These are phyloP conservation scores for Alectura lathami DNA, from an alignment of 2,113 vertebrate genomes.

Conservation along the genomic window DNA sequence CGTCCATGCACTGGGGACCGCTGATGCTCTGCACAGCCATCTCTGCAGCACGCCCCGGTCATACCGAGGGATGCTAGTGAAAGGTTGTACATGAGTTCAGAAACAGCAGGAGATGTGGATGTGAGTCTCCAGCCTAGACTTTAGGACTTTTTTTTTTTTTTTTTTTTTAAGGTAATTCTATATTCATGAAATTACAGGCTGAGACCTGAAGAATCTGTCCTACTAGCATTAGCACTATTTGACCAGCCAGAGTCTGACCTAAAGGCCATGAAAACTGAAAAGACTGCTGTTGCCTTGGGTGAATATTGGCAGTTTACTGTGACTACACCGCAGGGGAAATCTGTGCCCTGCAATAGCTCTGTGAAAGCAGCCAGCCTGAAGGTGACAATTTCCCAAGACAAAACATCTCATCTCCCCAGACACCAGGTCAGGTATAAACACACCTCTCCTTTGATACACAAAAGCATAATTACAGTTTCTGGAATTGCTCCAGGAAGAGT, in stretches of 20 bases:
- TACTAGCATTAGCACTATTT: background rate
- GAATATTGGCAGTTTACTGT: background rate
- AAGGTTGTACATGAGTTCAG: background rate
- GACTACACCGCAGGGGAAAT: background rate
- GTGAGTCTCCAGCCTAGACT: background rate
- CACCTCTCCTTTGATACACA: background rate
- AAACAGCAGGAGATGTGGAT: background rate
- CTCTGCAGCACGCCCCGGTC: background rate
- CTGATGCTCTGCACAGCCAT: background rate
- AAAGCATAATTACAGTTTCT: background rate
- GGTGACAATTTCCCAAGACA: conserved; percentile 1
- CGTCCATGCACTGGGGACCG: no score
- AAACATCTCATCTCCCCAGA: background rate
- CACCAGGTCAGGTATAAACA: background rate
- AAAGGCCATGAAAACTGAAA: background rate
- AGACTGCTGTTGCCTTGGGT: background rate
- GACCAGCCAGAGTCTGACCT: background rate
- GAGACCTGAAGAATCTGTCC: background rate
- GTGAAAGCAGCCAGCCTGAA: conserved; percentile 1
- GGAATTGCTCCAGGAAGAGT: background rate
- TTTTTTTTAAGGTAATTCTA: background rate
- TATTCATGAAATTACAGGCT: background rate
- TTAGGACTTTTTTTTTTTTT: background rate
- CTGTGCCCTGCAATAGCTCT: background rate
- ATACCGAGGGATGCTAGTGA: accelerated